Base-by-base conservation (phyloP, 2,888 invertebrate species). In the Ferdinandea cuprea region DNA sequence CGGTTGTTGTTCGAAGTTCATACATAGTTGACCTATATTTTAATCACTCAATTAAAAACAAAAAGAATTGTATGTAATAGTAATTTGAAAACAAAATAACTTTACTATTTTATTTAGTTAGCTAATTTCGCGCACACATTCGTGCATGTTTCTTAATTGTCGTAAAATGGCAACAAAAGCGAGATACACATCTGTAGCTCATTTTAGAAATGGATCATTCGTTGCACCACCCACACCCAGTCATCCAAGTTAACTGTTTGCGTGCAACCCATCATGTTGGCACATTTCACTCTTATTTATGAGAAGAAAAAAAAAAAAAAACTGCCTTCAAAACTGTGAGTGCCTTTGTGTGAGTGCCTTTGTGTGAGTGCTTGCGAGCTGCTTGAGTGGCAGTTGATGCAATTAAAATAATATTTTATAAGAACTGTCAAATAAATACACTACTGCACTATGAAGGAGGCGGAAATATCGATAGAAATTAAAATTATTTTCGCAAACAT, bases 341-440 rank as follows among this genome's bases (percentile, higher is more conserved):
- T 25, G n/a, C n/a, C n/a, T n/a, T 25, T 25, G 25, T 25, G 25
- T 25, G 25, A 3, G 25, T 25, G n/a, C n/a, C n/a, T n/a, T 25
- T 25, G 25, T 25, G n/a, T n/a, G n/a, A n/a, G n/a, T n/a, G n/a
- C n/a, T n/a, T n/a, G n/a, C n/a, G n/a, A n/a, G n/a, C n/a, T 76
- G 68, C 37, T 68, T 61, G 30, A 25, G 11, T 40, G 13, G 25
- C 52, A 44, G 19, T 76, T 61, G 28, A 52, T 44, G 21, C 48
- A 74, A 58, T 66, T 66, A 50, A 28, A 65, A n/a, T 9, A 65
- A n/a, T 9, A 1, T 40, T 40, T 17, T 11, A 35, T 15, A 15
- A 11, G 9, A 28, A 28, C 25, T 35, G 3, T 19, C 13, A 15
- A 9, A 35, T 50, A 13, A n/a, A n/a, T n/a, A n/a, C n/a, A n/a